A percentile compares a stretch with the other conserved stretches of the same genome.
phyloP scores from a whole-genome alignment of 1,140 invertebrate species.

The Platorchestia sp. region DNA sequence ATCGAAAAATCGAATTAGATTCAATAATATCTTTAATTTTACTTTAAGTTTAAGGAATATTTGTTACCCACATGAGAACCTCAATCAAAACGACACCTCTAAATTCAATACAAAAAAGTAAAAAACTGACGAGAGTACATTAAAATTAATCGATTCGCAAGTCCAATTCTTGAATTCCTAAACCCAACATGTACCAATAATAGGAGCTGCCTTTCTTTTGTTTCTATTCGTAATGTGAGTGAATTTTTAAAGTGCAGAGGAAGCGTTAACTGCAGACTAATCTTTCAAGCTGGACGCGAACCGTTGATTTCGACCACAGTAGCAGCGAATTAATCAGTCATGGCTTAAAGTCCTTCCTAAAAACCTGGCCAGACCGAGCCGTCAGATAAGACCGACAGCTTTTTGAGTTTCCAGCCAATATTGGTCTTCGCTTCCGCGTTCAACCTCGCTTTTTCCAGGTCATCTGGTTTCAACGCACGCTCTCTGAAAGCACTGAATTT shows the following conservation, averaged over 20 bases:
- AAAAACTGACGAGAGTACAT: too few species aligned
- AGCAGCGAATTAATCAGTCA: background rate
- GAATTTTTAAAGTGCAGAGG: background rate
- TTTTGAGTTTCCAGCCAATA: background rate
- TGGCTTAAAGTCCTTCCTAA: background rate
- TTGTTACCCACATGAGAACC: background rate
- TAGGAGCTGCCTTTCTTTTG: too few species aligned
- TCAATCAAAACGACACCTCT: background rate
- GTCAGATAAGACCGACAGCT: background rate
- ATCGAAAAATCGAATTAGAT: background rate
- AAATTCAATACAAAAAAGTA: background rate
- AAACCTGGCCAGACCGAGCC: background rate
- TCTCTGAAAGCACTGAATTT: background rate
- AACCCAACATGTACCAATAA: background rate
- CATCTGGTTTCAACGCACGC: background rate
- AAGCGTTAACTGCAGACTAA: background rate
- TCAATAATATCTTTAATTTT: background rate
- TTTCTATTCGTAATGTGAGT: background rate
- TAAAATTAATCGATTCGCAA: background rate
- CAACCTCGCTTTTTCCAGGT: background rate
- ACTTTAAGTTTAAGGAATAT: background rate
- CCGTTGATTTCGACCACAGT: background rate
- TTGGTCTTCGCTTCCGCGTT: background rate
- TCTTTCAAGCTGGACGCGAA: background rate
- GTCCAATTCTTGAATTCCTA: background rate